Evolutionary conservation across 1,140 invertebrate species (phyloP), one percentile per base, ranked within the genome.

Genomic region (Temnothorax nylanderi): DNA sequence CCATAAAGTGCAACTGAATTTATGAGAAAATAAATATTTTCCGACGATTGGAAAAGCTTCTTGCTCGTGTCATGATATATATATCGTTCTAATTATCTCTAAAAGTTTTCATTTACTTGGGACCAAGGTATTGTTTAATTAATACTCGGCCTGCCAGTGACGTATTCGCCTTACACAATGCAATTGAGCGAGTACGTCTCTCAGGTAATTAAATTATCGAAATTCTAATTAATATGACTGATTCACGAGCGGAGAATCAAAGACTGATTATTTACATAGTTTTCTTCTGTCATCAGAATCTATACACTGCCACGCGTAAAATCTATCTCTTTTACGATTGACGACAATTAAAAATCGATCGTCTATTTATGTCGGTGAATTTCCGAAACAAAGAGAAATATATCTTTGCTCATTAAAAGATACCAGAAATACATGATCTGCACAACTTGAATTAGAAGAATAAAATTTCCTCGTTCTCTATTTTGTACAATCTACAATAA

Each of bases 201-300:
- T 74, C n/a, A 21, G 16, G 41, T n/a, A 4, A 26, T 26, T 26
- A 37, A 21, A 4, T 60, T 84, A 84, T 75, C 26, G n/a, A 74
- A 60, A 62, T 82, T 82, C 80, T 74, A 74, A 74, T 81, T 44
- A 8, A 58, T 34, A 60, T 13, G 54, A 84, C 69, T 84, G 80
- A 84, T 60, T 60, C 5, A 49, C 10, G 10, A 81, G 34, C 44
- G 41, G 80, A 82, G 54, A 84, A 49, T 51, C 34, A 82, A 84
- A 74, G 80, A 84, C 69, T 84, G 80, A 84, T 84, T 84, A 75
- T 84, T 84, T 84, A 82, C 3, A 67, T 80, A 72, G 1, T 60
- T 82, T 82, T 2, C 26, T 75, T 75, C 32, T 51, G 32, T 75
- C n/a, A 21, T 47, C 41, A 60, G 10, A 60, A 78, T 65, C 37